Conservation (phyloP, 2,888 invertebrate genomes). For the Leptopilina drosophilae region DNA sequence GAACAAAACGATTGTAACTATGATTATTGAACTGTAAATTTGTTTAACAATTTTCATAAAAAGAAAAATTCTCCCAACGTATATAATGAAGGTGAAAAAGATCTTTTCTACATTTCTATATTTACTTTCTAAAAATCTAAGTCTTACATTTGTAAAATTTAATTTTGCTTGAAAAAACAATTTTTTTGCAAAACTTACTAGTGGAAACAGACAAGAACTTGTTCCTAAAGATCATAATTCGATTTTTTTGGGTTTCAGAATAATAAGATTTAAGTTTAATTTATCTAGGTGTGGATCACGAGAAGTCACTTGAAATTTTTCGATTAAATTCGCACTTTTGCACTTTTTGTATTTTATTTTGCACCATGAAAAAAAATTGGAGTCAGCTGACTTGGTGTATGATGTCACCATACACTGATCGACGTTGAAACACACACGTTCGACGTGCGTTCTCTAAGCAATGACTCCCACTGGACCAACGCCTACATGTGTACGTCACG, state of each 20-base stretch:
- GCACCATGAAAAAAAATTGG: conserved; percentile 74
- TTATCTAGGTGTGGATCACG: conserved; percentile 42
- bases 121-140: too few species aligned
- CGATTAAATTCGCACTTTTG: conserved; percentile 44
- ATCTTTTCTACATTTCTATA: too few species aligned
- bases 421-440: conserved; percentile 64
- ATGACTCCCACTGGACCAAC: conserved; percentile 64
- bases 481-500: conserved; percentile 65
- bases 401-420: conserved; percentile 69
- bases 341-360: conserved; percentile 64
- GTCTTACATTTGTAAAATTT: too few species aligned
- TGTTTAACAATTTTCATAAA: neutral
- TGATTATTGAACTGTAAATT: conserved; percentile 6
- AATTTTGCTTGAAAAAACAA: too few species aligned
- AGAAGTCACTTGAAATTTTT: conserved; percentile 58
- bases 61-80: too few species aligned
- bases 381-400: conserved; percentile 71
- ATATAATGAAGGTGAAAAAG: neutral
- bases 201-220: neutral
- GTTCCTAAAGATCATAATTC: too few species aligned
- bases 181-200: neutral
- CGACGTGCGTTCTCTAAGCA: conserved; percentile 46
- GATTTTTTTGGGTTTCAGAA: too few species aligned
- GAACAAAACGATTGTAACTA: neutral
- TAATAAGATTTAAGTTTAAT: too few species aligned